These are phyloP conservation scores for Hermetia illucens DNA, from an alignment of 1,140 invertebrate genomes.

Conservation along the genomic window DNA sequence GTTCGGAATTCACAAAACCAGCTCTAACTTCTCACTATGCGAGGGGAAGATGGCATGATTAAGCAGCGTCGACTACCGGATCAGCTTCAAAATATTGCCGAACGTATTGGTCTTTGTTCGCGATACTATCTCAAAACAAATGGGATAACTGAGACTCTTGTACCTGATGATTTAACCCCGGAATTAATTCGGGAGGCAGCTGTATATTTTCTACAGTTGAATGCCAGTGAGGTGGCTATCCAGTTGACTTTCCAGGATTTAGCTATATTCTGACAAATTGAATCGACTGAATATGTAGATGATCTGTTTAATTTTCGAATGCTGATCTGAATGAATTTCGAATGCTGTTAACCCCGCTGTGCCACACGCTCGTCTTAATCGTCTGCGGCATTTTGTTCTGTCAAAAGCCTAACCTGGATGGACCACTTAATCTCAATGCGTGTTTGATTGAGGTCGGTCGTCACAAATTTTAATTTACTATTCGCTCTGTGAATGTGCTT, in stretches of 20 bases:
- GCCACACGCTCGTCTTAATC: no score
- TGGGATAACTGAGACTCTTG: constrained; percentile 81
- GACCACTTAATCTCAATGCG: no score
- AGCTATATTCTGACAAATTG: constrained; percentile 92
- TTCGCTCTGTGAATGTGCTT: no score
- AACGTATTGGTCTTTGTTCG: constrained; percentile 75
- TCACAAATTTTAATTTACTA: no score
- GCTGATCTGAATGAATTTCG: no score
- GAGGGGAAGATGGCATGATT: constrained; percentile 90
- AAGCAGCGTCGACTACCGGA: constrained; percentile 93
- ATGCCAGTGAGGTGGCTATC: constrained; percentile 90
- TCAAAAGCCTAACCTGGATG: no score
- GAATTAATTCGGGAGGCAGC: constrained; percentile 87
- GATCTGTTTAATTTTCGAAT: constrained; percentile 83
- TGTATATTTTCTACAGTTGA: constrained; percentile 85
- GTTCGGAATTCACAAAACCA: constrained; percentile 89
- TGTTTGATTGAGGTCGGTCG: no score
- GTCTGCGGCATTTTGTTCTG: no score
- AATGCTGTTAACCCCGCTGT: no score
- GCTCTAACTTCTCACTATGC: constrained; percentile 83
- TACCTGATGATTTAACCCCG: constrained; percentile 89
- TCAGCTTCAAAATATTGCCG: constrained; percentile 88
- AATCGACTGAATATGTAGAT: constrained; percentile 96
- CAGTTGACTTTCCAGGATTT: constrained; percentile 92
- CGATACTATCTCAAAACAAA: constrained; percentile 97